Percentiles rank a stretch among this genome's conserved stretches.
Evolutionary conservation across 2,888 invertebrate genomes (phyloP).

Genomic region (Drosophila nigritarsus): DNA sequence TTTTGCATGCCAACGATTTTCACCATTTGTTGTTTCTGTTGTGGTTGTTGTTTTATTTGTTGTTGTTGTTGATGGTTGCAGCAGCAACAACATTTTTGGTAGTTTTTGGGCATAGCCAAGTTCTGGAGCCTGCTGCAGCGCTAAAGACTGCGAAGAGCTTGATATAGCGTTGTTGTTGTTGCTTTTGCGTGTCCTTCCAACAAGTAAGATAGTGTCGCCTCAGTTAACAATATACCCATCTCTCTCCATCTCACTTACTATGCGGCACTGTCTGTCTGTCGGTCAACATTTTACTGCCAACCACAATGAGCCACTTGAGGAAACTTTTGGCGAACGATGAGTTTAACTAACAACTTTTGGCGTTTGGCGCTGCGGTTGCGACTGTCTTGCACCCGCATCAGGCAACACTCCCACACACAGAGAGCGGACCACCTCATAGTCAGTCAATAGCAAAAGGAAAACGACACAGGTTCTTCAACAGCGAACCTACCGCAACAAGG

Average conservation of each 20-base stretch:
- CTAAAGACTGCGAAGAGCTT: constrained; percentile 67
- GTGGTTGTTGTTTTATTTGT: constrained; percentile 16
- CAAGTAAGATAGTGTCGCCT: constrained; percentile 64
- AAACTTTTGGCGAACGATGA: constrained; percentile 68
- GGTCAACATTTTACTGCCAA: constrained; percentile 73
- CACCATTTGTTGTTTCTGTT: constrained; percentile 37
- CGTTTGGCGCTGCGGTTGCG: constrained; percentile 65
- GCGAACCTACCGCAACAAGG: constrained; percentile 47
- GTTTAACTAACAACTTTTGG: constrained; percentile 79
- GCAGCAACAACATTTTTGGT: constrained; percentile 36
- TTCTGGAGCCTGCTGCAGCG: constrained; percentile 45
- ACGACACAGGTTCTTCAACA: constrained; percentile 24
- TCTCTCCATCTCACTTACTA: constrained; percentile 9
- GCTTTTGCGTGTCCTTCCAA: constrained; percentile 58
- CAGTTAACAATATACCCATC: constrained; percentile 41
- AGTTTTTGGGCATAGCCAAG: constrained; percentile 39
- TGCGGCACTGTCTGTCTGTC: constrained; percentile 34
- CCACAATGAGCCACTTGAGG: constrained; percentile 77
- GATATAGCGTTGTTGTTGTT: constrained; percentile 10
- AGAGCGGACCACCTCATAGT: constrained; percentile 16
- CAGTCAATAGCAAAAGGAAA: constrained; percentile 45
- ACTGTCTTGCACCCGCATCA: constrained; percentile 10
- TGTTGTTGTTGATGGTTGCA: constrained; percentile 40
- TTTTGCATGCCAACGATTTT: constrained; percentile 68
- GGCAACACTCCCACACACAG: neutral